Percentiles rank a stretch among this genome's conserved stretches.
These are phyloP conservation scores for Spilogale gracilis DNA, from an alignment of 2,113 vertebrate genomes.

Conservation along the genomic window DNA sequence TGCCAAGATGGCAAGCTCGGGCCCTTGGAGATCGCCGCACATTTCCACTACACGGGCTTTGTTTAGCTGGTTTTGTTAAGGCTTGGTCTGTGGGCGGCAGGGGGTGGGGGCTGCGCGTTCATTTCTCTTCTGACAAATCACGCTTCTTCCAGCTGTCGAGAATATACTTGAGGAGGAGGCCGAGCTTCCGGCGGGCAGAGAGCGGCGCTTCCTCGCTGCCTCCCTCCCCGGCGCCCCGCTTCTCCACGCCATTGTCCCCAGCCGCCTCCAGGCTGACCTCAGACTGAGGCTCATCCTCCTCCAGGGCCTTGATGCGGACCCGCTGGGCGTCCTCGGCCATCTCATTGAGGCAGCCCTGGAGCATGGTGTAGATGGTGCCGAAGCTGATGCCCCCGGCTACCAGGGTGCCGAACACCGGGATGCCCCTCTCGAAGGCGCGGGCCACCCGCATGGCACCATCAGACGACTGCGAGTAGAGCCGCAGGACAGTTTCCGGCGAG, in stretches of 20 bases:
- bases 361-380: conserved; percentile 79
- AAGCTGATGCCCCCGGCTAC: conserved; percentile 84
- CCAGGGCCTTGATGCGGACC: conserved; percentile 84
- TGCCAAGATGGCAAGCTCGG: accelerated
- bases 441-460: conserved; percentile 57
- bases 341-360: conserved; percentile 82
- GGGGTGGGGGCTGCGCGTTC: background rate
- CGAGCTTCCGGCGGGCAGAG: conserved; percentile 48
- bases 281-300: conserved; percentile 20
- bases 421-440: conserved; percentile 75
- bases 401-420: conserved; percentile 84
- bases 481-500: conserved; percentile 71
- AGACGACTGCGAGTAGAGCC: conserved; percentile 77
- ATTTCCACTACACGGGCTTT: background rate
- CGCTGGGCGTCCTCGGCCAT: conserved; percentile 83
- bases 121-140: conserved; percentile 60
- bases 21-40: background rate
- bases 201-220: conserved; percentile 50
- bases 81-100: conserved; percentile 31
- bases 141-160: conserved; percentile 76
- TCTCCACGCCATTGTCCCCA: conserved; percentile 2
- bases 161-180: conserved; percentile 77
- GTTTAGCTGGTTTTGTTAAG: conserved; percentile 2
- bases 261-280: conserved; percentile 57
- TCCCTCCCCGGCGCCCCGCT: background rate